phyloP scores from a whole-genome alignment of 1,140 invertebrate genomes.

The Neodiprion virginianus region DNA sequence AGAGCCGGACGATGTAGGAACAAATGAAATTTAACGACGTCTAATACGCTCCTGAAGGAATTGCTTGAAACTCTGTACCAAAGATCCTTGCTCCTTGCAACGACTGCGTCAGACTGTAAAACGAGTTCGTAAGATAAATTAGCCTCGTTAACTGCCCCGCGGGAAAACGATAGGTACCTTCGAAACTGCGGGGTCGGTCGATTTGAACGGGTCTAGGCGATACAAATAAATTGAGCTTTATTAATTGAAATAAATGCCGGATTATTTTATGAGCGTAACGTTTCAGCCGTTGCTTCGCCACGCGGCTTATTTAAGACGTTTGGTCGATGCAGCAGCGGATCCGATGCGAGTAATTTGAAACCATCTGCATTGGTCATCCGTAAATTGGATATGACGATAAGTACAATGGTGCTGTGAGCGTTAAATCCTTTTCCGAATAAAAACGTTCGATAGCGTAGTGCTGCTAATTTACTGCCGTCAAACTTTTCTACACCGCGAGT shows the following conservation, averaged over 20 bases:
- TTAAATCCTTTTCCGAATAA: background rate
- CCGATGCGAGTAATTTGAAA: too few relatives aligned
- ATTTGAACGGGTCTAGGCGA: background rate
- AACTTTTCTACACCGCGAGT: background rate
- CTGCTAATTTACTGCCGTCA: background rate
- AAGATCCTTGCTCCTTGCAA: background rate
- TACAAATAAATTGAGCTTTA: constrained; percentile 8
- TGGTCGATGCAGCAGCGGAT: too few relatives aligned
- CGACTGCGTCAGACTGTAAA: background rate
- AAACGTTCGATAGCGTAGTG: background rate
- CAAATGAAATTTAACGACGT: background rate
- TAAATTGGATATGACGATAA: too few relatives aligned
- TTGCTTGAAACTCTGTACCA: background rate
- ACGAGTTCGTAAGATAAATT: constrained; percentile 42
- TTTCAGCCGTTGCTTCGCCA: background rate
- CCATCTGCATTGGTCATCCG: too few relatives aligned
- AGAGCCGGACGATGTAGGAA: background rate
- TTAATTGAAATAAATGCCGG: constrained; percentile 3
- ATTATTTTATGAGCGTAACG: background rate
- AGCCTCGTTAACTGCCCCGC: constrained; percentile 39
- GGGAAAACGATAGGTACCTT: constrained; percentile 25
- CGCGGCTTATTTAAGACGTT: too few relatives aligned
- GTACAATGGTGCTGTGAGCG: too few relatives aligned
- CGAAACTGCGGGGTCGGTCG: background rate
- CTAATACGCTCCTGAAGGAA: background rate